phyloP scores from a whole-genome alignment of 2,888 invertebrate species.

The Stegophylla sp. region DNA sequence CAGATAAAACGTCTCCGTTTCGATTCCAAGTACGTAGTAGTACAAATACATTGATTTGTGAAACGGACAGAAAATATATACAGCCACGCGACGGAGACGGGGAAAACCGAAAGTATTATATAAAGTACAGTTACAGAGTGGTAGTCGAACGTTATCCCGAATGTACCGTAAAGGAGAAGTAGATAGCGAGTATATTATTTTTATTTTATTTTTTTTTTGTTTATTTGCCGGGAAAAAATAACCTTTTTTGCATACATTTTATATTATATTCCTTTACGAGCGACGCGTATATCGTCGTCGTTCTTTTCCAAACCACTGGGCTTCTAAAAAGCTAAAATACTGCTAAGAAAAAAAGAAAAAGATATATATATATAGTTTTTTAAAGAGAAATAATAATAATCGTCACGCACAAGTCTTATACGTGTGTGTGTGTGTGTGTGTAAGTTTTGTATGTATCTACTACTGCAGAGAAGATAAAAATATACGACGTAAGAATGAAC shows the following conservation, averaged over 20 bases:
- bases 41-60: not conserved
- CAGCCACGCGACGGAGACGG: not conserved
- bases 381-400: conserved; percentile 28
- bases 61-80: not conserved
- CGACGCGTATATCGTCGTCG: too few species aligned
- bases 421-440: too few species aligned
- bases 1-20: not conserved
- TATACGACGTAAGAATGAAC: conserved; percentile 54
- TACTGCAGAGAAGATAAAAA: not conserved
- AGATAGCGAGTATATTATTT: conserved; percentile 7
- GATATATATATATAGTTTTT: too few species aligned
- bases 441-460: conserved; percentile 19
- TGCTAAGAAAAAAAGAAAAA: conserved; percentile 47
- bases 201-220: not conserved
- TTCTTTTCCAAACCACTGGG: conserved; percentile 25
- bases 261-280: too few species aligned
- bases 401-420: not conserved
- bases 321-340: conserved; percentile 60
- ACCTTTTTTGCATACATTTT: conserved; percentile 24
- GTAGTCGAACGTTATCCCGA: not conserved
- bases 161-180: conserved; percentile 19
- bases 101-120: not conserved
- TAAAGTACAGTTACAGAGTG: not conserved
- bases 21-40: not conserved
- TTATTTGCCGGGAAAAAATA: conserved; percentile 10